phyloP scores from a whole-genome alignment of 2,113 vertebrate species.

The Thamnaconus septentrionalis region DNA sequence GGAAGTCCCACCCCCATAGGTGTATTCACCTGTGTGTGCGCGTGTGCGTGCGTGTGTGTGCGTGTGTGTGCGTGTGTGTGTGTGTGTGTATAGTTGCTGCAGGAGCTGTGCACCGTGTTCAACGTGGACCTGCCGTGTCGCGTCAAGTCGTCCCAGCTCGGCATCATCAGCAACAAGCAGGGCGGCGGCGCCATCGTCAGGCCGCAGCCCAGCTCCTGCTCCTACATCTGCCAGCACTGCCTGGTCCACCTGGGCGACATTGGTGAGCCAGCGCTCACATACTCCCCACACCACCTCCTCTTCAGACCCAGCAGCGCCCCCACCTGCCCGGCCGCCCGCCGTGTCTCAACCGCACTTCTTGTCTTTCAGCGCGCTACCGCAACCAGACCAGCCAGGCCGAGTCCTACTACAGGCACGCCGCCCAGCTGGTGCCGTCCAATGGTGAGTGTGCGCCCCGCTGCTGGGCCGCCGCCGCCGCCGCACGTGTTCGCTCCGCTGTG shows the following conservation, averaged over 20 bases:
- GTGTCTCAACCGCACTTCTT: neutral
- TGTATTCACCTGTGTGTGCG: too few relatives aligned
- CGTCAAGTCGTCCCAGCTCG: constrained; percentile 95
- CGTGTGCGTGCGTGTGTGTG: too few relatives aligned
- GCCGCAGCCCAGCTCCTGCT: constrained; percentile 97
- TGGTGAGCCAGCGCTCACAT: constrained; percentile 75
- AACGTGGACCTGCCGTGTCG: constrained; percentile 97
- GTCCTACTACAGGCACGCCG: constrained; percentile 97
- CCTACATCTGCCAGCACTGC: constrained; percentile 99
- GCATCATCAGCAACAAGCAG: constrained; percentile 98
- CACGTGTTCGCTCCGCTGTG: neutral
- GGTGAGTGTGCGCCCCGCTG: constrained; percentile 78
- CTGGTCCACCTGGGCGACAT: constrained; percentile 99
- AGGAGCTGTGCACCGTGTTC: constrained; percentile 98
- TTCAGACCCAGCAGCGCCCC: too few relatives aligned
- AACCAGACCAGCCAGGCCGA: constrained; percentile 99
- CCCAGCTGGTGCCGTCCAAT: constrained; percentile 98
- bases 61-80: too few relatives aligned
- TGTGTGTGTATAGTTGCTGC: constrained; percentile 80
- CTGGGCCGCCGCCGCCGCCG: neutral
- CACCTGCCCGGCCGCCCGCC: neutral
- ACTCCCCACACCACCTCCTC: neutral
- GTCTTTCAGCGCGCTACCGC: constrained; percentile 89
- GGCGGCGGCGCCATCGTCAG: constrained; percentile 90
- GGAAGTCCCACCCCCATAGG: too few relatives aligned